Conservation (phyloP, 2,888 invertebrate species). For the Lycocerus yunnanus region DNA sequence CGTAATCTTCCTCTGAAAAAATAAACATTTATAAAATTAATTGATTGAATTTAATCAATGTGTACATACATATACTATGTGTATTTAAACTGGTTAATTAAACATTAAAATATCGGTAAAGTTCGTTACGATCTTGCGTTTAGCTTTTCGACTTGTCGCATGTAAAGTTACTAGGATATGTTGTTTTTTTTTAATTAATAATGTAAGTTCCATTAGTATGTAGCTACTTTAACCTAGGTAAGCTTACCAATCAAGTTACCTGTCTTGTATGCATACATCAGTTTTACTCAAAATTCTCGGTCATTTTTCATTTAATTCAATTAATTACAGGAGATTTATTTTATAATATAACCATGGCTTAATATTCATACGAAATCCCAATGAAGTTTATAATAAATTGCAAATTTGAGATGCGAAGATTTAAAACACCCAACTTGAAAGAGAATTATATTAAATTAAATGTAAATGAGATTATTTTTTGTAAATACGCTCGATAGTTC, state of each 20-base stretch:
- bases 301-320: not conserved
- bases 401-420: conserved; percentile 12
- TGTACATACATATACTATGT: not conserved
- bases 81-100: not conserved
- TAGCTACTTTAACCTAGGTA: too few relatives aligned
- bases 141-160: too few relatives aligned
- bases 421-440: conserved; percentile 12
- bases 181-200: too few relatives aligned
- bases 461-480: conserved; percentile 21
- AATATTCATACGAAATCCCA: not conserved
- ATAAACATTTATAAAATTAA: conserved; percentile 23
- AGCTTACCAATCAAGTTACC: too few relatives aligned
- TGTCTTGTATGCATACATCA: too few relatives aligned
- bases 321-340: not conserved
- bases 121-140: not conserved
- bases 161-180: too few relatives aligned
- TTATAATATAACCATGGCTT: not conserved
- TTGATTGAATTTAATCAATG: not conserved
- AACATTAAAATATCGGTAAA: not conserved
- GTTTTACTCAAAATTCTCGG: not conserved
- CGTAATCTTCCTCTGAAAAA: conserved; percentile 92
- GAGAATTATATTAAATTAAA: conserved; percentile 22
- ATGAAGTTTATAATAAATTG: not conserved
- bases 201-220: too few relatives aligned
- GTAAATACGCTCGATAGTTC: conserved; percentile 15